Evolutionary conservation across 2,113 vertebrate genomes (phyloP).

Genomic region (Dasyurus viverrinus): DNA sequence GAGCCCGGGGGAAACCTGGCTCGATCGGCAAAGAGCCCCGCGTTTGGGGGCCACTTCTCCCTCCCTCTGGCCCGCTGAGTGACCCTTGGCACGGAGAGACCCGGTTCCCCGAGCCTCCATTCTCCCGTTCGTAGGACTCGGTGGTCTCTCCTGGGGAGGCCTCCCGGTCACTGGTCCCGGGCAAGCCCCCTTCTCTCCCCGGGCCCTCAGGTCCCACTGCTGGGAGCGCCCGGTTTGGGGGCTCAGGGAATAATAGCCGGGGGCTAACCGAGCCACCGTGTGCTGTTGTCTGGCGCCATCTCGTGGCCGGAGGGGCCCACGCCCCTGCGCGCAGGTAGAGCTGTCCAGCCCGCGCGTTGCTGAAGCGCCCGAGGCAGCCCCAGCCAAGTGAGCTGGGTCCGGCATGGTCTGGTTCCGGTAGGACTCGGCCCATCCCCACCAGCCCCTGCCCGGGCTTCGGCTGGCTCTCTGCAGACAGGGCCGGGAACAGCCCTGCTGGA

Average conservation of each 20-base stretch:
- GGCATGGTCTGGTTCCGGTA: too few species aligned
- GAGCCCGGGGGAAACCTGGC: neutral
- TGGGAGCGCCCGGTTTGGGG: neutral
- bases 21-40: neutral
- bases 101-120: rapidly evolving
- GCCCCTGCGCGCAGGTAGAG: neutral
- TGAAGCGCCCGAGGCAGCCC: neutral
- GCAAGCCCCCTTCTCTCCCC: neutral
- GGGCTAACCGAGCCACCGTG: too few species aligned
- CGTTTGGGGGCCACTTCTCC: neutral
- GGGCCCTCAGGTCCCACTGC: neutral
- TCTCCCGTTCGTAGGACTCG: neutral
- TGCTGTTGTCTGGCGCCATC: too few species aligned
- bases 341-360: neutral
- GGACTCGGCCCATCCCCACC: too few species aligned
- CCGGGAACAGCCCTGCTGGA: too few species aligned
- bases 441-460: too few species aligned
- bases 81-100: neutral
- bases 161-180: too few species aligned
- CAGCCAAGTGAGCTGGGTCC: too few species aligned
- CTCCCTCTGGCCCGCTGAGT: neutral
- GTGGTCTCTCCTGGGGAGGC: neutral
- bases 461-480: too few species aligned
- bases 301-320: too few species aligned
- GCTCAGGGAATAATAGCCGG: neutral